Evolutionary conservation across 2,888 invertebrate species (phyloP).

Genomic region (Phorcus lineatus): DNA sequence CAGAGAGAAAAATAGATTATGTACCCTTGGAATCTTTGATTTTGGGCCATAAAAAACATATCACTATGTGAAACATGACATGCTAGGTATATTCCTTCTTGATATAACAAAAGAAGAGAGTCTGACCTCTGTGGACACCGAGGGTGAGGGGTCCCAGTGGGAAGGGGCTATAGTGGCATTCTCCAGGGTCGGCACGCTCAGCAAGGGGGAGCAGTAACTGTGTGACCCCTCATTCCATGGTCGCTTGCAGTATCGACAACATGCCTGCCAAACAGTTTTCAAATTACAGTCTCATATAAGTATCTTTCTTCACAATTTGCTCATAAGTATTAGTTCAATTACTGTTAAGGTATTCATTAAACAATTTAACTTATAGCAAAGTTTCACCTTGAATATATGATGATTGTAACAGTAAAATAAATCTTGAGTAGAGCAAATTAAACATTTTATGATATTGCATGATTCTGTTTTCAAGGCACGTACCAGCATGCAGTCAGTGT

Average conservation of each 20-base stretch:
- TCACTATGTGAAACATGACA: too few relatives aligned
- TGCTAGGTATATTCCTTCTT: too few relatives aligned
- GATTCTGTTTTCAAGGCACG: neutral
- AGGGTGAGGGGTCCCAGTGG: constrained; percentile 37
- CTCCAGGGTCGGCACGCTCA: neutral
- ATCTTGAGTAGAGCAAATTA: too few relatives aligned
- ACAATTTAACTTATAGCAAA: neutral
- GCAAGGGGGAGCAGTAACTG: constrained; percentile 39
- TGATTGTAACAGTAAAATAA: too few relatives aligned
- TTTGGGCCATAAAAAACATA: too few relatives aligned
- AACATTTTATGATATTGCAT: too few relatives aligned
- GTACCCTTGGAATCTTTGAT: too few relatives aligned
- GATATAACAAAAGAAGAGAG: neutral
- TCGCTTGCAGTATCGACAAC: constrained; percentile 49
- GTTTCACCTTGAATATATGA: too few relatives aligned
- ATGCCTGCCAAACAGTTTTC: constrained; percentile 36
- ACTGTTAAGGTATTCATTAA: neutral
- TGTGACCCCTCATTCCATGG: constrained; percentile 42
- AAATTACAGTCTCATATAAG: neutral
- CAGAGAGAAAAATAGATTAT: too few relatives aligned
- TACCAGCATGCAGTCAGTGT: constrained; percentile 46
- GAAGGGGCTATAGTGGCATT: constrained; percentile 1
- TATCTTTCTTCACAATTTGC: neutral
- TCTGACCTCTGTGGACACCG: constrained; percentile 34
- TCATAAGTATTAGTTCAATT: neutral